Percentiles rank a stretch among this genome's conserved stretches.
These are phyloP conservation scores for Galbula dea DNA, from an alignment of 2,113 vertebrate species.

Conservation along the genomic window DNA sequence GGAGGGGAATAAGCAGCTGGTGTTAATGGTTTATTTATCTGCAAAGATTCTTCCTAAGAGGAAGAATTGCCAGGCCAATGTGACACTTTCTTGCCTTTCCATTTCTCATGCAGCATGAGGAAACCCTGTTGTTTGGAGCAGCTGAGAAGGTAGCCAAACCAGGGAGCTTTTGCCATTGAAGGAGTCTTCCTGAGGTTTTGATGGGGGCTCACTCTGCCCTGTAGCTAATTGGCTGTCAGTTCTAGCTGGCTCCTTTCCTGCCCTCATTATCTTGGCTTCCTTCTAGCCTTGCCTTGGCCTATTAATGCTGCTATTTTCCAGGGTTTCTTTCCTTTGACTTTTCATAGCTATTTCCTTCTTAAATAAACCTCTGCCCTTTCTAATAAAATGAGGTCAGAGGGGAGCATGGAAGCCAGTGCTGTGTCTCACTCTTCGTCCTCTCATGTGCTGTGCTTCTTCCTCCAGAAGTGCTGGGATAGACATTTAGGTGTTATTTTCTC, in stretches of 20 bases:
- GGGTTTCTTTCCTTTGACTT: not conserved
- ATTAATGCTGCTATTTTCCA: not conserved
- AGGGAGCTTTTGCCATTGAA: not conserved
- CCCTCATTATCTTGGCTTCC: not conserved
- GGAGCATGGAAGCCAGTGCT: not conserved
- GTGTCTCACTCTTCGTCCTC: not conserved
- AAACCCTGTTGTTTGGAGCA: not conserved
- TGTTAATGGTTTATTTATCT: not conserved
- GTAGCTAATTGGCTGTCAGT: not conserved
- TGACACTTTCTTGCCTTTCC: not conserved
- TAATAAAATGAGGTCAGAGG: not conserved
- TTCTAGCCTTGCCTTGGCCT: not conserved
- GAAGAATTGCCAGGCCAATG: not conserved
- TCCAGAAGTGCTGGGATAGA: not conserved
- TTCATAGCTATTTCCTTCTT: not conserved
- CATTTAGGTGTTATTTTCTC: not conserved
- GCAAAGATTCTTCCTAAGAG: not conserved
- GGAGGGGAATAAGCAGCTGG: not conserved
- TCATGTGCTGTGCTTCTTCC: not conserved
- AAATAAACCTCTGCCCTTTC: not conserved
- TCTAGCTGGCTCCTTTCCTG: not conserved
- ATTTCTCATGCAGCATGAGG: not conserved
- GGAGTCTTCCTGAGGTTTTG: not conserved
- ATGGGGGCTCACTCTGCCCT: not conserved
- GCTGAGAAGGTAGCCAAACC: not conserved